Evolutionary conservation across 2,888 invertebrate species (phyloP).

Genomic region (Brassicogethes aeneus): DNA sequence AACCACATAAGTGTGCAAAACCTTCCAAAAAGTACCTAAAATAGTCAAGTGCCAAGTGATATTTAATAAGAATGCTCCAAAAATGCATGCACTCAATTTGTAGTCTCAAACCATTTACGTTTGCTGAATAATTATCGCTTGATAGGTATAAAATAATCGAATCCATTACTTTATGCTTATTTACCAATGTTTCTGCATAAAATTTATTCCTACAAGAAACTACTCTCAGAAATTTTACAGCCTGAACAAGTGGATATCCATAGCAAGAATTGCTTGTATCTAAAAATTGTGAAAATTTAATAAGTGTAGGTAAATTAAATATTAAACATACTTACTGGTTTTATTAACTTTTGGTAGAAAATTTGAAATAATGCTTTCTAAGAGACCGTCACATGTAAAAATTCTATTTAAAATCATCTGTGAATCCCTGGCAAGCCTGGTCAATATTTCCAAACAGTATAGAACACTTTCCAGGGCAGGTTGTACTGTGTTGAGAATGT

Average conservation of each 20-base stretch:
- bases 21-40: no score
- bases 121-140: conserved; percentile 43
- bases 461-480: conserved; percentile 65
- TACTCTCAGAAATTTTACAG: conserved; percentile 65
- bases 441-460: conserved; percentile 69
- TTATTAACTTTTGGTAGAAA: conserved; percentile 46
- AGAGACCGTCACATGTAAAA: conserved; percentile 52
- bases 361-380: conserved; percentile 49
- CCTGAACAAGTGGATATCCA: conserved; percentile 58
- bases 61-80: conserved; percentile 48
- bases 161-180: conserved; percentile 45
- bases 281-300: background rate
- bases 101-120: conserved; percentile 46
- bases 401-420: conserved; percentile 55
- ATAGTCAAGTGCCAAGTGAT: conserved; percentile 43
- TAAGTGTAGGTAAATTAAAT: background rate
- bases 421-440: conserved; percentile 70
- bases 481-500: conserved; percentile 61
- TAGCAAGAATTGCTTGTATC: conserved; percentile 38
- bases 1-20: no score
- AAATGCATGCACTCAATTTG: conserved; percentile 57
- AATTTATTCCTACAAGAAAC: conserved; percentile 53
- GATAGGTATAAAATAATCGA: conserved; percentile 48
- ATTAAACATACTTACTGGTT: conserved; percentile 5
- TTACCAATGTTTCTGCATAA: conserved; percentile 45